Evolutionary conservation across 2,888 invertebrate genomes (phyloP), one percentile per base, ranked within the genome.

Genomic region (Archaeoteleia sp.): DNA sequence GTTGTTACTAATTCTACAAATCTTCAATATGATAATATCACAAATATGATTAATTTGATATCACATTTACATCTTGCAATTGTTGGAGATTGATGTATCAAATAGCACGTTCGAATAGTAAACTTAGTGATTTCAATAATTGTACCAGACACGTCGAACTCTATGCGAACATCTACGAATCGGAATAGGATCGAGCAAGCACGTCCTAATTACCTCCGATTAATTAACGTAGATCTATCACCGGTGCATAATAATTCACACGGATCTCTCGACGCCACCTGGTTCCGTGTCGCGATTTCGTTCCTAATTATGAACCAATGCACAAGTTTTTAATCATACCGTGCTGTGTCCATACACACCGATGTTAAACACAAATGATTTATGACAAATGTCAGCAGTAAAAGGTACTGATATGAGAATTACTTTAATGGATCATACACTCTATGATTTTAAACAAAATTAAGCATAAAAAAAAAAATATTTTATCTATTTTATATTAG

Each of bases 181-280:
- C 61, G 57, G 51, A 61, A 53, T 58, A 45, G 57, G 51, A 58
- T 55, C 39, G 58, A 40, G 58, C 62, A 42, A 55, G 60, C 66
- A 62, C 62, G 67, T 62, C 46, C 67, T 67, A 62, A 67, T 67
- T 67, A 67, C 61, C 55, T 49, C 35, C 48, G 57, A 67, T 67
- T 67, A 67, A 67, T 67, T 67, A 67, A 62, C 57, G 62, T 58
- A 45, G 58, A 57, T 62, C 57, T 48, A 57, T 62, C 57, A 67
- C 67, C 32, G 61, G 57, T 57, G 67, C 67, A 67, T 62, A 67
- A 67, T 67, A 67, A 67, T 67, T 67, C 58, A 67, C 62, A 61
- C 42, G 53, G 54, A 58, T 68, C 58, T 68, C 39, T 37, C 62
- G 49, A 53, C 48, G 12, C 51, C 46, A 62, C 46, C 43, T 39